Evolutionary conservation across 2,888 invertebrate species (phyloP).

Genomic region (Philereme vetulata): DNA sequence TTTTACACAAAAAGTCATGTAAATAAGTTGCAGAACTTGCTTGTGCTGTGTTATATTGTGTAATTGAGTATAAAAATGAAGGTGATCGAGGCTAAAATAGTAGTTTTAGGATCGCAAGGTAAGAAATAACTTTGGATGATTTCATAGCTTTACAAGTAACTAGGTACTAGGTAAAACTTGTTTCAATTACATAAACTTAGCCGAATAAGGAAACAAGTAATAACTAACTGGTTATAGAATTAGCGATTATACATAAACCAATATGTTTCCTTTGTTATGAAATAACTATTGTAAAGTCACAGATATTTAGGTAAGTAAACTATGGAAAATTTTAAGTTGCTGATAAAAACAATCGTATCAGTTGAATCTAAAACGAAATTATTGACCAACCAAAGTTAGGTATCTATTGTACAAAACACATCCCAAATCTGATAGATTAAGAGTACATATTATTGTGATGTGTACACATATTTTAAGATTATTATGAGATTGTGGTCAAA

Average conservation of each 20-base stretch:
- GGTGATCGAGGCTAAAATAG: slow-evolving; percentile 92
- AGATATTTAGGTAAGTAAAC: not conserved
- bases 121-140: slow-evolving; percentile 51
- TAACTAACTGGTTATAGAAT: slow-evolving; percentile 14
- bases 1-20: slow-evolving; percentile 41
- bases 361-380: not conserved
- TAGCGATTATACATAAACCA: not conserved
- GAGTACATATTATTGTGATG: too few relatives aligned
- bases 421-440: too few relatives aligned
- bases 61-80: slow-evolving; percentile 82
- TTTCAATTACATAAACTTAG: slow-evolving; percentile 23
- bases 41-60: slow-evolving; percentile 30
- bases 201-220: slow-evolving; percentile 17
- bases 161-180: slow-evolving; percentile 30
- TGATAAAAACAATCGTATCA: not conserved
- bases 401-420: not conserved
- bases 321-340: not conserved
- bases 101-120: slow-evolving; percentile 93
- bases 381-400: not conserved
- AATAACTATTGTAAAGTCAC: not conserved
- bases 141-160: slow-evolving; percentile 22
- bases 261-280: not conserved
- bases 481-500: too few relatives aligned
- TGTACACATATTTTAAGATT: too few relatives aligned
- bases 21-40: slow-evolving; percentile 32